Conservation (phyloP, 1,140 invertebrate genomes). For the Aphis gossypii region DNA sequence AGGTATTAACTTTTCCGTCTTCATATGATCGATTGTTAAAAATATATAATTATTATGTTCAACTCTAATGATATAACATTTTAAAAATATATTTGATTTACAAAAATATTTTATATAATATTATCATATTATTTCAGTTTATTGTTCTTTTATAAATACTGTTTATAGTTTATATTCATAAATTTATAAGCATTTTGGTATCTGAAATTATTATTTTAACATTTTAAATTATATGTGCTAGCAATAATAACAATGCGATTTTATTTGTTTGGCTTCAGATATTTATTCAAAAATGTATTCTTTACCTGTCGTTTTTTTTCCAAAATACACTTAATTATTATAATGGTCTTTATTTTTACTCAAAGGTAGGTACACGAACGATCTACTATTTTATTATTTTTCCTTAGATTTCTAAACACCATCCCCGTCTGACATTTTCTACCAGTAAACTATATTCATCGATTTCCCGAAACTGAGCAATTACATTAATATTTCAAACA, state of each 20-base stretch:
- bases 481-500: neutral
- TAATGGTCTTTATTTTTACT: no score
- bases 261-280: neutral
- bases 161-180: neutral
- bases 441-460: neutral
- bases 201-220: neutral
- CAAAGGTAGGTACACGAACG: neutral
- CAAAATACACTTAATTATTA: no score
- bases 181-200: neutral
- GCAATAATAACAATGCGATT: neutral
- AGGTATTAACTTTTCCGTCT: neutral
- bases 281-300: neutral
- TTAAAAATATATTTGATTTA: neutral
- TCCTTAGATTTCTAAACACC: neutral
- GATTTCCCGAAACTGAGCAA: neutral
- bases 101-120: neutral
- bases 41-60: neutral
- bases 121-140: neutral
- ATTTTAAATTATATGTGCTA: neutral
- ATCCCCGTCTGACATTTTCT: neutral
- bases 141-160: neutral
- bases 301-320: neutral
- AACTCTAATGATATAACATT: neutral
- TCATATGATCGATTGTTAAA: constrained; percentile 9
- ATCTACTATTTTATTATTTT: neutral